A percentile compares a stretch with the other conserved stretches of the same genome.
These are phyloP conservation scores for Vanessa cardui DNA, from an alignment of 2,888 invertebrate genomes.

Conservation along the genomic window DNA sequence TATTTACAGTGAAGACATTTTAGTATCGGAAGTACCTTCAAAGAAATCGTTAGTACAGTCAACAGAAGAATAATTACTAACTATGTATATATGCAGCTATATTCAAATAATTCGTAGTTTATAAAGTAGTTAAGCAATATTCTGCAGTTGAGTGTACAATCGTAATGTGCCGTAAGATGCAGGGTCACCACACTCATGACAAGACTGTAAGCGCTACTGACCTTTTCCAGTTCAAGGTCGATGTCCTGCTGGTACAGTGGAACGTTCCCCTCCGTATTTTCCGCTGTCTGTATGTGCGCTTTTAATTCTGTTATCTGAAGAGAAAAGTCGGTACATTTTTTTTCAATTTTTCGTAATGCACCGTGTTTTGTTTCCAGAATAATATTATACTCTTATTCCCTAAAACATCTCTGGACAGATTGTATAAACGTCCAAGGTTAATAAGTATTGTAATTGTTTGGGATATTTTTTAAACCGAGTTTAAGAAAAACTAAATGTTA, in stretches of 20 bases:
- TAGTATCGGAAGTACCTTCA: slow-evolving; percentile 28
- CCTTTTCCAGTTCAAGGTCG: slow-evolving; percentile 78
- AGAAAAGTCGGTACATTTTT: neutral
- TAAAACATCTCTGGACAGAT: too few species aligned
- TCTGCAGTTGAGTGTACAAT: slow-evolving; percentile 16
- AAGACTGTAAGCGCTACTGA: slow-evolving; percentile 47
- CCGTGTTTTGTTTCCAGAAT: too few species aligned
- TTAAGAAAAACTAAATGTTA: too few species aligned
- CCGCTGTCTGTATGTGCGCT: slow-evolving; percentile 74
- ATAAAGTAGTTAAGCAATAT: too few species aligned
- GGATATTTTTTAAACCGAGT: too few species aligned
- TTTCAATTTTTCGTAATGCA: too few species aligned
- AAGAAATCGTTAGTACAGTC: slow-evolving; percentile 15
- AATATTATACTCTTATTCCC: too few species aligned
- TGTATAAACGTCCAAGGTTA: too few species aligned
- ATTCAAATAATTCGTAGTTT: too few species aligned
- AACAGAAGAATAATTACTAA: neutral
- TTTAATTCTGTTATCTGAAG: slow-evolving; percentile 78
- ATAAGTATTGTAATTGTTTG: too few species aligned
- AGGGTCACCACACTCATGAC: slow-evolving; percentile 15
- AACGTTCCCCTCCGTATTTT: slow-evolving; percentile 71
- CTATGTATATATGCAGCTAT: too few species aligned
- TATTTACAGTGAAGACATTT: slow-evolving; percentile 29
- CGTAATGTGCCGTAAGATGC: slow-evolving; percentile 6
- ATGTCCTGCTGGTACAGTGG: slow-evolving; percentile 82